These are phyloP conservation scores for Menidia beryllina DNA, from an alignment of 2,113 vertebrate genomes.

Conservation along the genomic window DNA sequence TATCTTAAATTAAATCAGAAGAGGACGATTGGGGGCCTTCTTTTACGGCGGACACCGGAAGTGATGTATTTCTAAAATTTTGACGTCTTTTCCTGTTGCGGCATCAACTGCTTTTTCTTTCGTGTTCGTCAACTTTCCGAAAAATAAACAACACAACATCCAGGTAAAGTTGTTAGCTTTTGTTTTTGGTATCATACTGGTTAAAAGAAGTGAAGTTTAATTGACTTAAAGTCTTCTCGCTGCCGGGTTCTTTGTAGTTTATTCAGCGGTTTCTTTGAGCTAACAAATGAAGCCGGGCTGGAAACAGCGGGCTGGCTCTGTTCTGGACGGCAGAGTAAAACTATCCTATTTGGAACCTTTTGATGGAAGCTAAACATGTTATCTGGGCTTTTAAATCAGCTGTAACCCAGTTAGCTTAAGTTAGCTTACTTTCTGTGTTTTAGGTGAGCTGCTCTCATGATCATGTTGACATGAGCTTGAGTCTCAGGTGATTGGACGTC, in stretches of 20 bases:
- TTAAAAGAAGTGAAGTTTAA: rapidly evolving
- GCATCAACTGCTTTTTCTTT: rapidly evolving
- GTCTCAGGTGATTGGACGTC: background rate
- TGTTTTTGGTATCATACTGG: rapidly evolving
- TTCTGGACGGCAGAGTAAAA: background rate
- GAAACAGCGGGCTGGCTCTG: background rate
- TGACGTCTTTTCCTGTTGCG: constrained; percentile 16
- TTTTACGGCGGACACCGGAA: constrained; percentile 16
- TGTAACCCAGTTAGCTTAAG: background rate
- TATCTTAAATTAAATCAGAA: no score
- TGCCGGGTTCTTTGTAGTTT: background rate
- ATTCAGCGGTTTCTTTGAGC: background rate
- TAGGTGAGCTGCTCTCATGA: background rate
- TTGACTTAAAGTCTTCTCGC: background rate
- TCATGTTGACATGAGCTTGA: background rate
- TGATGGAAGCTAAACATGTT: background rate
- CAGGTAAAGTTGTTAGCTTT: rapidly evolving
- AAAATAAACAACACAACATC: rapidly evolving
- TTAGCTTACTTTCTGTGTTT: background rate
- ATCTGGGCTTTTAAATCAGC: background rate
- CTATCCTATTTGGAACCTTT: background rate
- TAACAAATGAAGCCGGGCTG: background rate
- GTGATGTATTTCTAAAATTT: background rate
- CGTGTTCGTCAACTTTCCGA: rapidly evolving
- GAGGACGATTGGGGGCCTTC: background rate